Evolutionary conservation across 1,140 invertebrate species (phyloP), one percentile per base, ranked within the genome.

Genomic region (Micrasema minimum): DNA sequence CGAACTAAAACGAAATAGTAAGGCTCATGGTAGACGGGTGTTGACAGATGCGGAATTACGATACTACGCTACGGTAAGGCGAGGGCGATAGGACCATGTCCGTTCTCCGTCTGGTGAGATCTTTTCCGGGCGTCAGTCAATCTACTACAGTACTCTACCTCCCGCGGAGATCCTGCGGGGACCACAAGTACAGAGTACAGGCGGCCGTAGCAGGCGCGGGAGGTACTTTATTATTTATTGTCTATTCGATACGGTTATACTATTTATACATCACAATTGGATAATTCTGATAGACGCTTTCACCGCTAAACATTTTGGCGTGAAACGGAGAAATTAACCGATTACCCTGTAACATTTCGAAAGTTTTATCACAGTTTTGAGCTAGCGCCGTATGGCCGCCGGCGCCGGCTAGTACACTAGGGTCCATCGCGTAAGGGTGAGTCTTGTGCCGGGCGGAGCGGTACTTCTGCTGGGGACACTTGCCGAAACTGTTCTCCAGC

Each of bases 261-360:
- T 74, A 72, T 69, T 72, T 75, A 66, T 75, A 75, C 73, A 75
- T 75, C 69, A 72, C 73, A 62, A 71, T 75, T 26, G 73, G 73
- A 75, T 72, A 75, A 66, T 75, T 75, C 37, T 72, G 73, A 75
- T 72, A 75, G 57, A 75, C 69, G 69, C 66, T 66, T 37, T 75
- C 73, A 43, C 66, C 50, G 69, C 66, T 69, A 51, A 75, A 75
- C 69, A 72, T 75, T 69, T 72, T 75, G 73, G 73, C 73, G 69
- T 66, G 73, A 69, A 69, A 75, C 66, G 73, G 73, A 57, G 73
- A 75, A 35, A 75, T 69, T 69, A 75, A 65, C 66, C 68, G 73
- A 69, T 75, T 75, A 75, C 73, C 73, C 73, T 75, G 73, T 75
- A 75, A 51, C 73, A 70, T 62, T 66, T 75, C 73, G 57, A 75